Conservation (phyloP, 2,113 vertebrate species). For the Strix uralensis region DNA sequence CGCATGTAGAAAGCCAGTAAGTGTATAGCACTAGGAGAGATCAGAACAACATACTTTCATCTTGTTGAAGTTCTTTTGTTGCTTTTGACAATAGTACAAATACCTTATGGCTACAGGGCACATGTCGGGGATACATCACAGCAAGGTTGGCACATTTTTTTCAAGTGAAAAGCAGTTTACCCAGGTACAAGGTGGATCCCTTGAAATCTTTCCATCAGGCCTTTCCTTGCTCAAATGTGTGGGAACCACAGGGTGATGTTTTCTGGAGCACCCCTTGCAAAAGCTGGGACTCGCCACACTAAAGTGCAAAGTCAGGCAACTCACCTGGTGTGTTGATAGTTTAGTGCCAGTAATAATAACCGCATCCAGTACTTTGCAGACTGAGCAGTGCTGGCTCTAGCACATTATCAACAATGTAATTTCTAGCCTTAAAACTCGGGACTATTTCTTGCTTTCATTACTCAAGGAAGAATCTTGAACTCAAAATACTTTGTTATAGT, state of each 20-base stretch:
- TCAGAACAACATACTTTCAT: not conserved
- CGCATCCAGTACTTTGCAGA: not conserved
- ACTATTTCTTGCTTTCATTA: not conserved
- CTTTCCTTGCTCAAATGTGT: not conserved
- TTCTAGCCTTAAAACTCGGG: not conserved
- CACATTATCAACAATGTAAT: not conserved
- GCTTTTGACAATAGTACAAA: not conserved
- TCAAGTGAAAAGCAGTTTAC: not conserved
- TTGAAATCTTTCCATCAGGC: not conserved
- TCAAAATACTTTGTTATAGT: not conserved
- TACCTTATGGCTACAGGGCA: rapidly evolving
- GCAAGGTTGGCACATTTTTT: not conserved
- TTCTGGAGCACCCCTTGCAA: not conserved
- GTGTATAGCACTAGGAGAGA: not conserved
- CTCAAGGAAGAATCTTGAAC: not conserved
- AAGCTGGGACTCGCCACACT: not conserved
- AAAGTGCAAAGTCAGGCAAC: not conserved
- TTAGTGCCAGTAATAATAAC: not conserved
- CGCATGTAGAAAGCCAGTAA: not conserved
- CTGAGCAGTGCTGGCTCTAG: not conserved
- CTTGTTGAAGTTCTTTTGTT: not conserved
- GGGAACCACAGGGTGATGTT: not conserved
- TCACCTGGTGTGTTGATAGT: not conserved
- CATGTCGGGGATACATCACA: not conserved
- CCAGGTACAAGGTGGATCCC: not conserved